Conservation (phyloP, 2,113 vertebrate genomes). For the Benitochromis conjunctus region DNA sequence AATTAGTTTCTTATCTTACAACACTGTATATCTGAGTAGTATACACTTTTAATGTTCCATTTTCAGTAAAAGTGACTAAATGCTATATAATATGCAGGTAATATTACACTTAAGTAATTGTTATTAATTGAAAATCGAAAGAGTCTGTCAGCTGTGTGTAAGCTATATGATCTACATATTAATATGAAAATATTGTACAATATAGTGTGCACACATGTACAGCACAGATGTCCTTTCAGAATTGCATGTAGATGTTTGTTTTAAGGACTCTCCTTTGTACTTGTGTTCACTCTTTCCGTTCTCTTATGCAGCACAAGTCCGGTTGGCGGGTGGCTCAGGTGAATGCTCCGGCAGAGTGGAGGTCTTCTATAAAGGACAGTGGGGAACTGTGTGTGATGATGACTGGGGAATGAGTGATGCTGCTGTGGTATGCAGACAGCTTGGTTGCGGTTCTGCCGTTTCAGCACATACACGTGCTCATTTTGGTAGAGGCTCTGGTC, state of each 20-base stretch:
- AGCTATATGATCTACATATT: neutral
- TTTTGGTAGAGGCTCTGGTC: slow-evolving; percentile 56
- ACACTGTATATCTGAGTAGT: neutral
- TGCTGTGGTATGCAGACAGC: slow-evolving; percentile 53
- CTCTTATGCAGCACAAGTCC: slow-evolving; percentile 19
- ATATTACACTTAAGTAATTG: neutral
- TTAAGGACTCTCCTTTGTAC: accelerated
- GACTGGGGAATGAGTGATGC: slow-evolving; percentile 34
- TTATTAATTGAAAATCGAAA: neutral
- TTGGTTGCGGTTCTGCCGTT: slow-evolving; percentile 58
- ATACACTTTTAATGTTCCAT: neutral
- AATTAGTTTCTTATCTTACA: neutral
- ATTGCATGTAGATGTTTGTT: neutral
- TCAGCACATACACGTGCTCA: slow-evolving; percentile 34
- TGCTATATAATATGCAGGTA: neutral
- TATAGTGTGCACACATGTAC: neutral
- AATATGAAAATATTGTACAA: neutral
- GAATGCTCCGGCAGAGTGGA: slow-evolving; percentile 59
- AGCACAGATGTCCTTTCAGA: neutral
- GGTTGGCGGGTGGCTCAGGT: neutral
- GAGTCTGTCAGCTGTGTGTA: neutral
- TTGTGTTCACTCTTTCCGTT: neutral
- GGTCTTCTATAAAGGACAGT: slow-evolving; percentile 31
- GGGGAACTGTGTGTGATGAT: slow-evolving; percentile 66
- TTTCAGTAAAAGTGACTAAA: neutral